phyloP scores from a whole-genome alignment of 2,888 invertebrate species.

The Teleiodes luculella region DNA sequence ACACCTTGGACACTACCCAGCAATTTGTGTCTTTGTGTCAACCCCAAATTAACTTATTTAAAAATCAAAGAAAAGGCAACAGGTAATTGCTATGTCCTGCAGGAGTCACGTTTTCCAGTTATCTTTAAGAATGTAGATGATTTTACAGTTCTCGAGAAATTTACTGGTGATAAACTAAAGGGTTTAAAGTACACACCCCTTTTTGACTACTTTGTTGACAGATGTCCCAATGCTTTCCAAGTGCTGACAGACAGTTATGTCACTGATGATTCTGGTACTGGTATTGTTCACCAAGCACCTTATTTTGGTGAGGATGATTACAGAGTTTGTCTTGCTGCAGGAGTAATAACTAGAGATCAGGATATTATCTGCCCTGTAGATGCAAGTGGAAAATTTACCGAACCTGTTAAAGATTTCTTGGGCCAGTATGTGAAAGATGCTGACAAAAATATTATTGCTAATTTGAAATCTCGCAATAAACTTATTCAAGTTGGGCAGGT shows the following conservation, averaged over 20 bases:
- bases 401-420: slow-evolving; percentile 90
- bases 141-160: slow-evolving; percentile 87
- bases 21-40: slow-evolving; percentile 96
- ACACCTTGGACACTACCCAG: slow-evolving; percentile 99
- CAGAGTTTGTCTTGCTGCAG: slow-evolving; percentile 86
- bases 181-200: slow-evolving; percentile 91
- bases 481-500: slow-evolving; percentile 87
- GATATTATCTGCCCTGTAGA: slow-evolving; percentile 96
- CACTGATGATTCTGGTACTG: slow-evolving; percentile 97
- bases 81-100: slow-evolving; percentile 86
- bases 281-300: slow-evolving; percentile 98
- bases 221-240: slow-evolving; percentile 85
- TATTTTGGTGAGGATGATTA: slow-evolving; percentile 99
- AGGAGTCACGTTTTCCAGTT: slow-evolving; percentile 88
- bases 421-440: slow-evolving; percentile 98
- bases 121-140: slow-evolving; percentile 89
- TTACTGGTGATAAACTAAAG: slow-evolving; percentile 87
- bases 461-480: slow-evolving; percentile 85
- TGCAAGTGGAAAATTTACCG: slow-evolving; percentile 90
- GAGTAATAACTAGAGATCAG: slow-evolving; percentile 92
- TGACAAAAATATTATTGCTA: slow-evolving; percentile 94
- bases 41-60: slow-evolving; percentile 91
- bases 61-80: slow-evolving; percentile 85
- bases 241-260: slow-evolving; percentile 95
- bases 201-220: slow-evolving; percentile 91